A percentile compares a stretch with the other conserved stretches of the same genome.
phyloP scores from a whole-genome alignment of 2,797 vertebrate genomes.

The Takifugu ocellatus region DNA sequence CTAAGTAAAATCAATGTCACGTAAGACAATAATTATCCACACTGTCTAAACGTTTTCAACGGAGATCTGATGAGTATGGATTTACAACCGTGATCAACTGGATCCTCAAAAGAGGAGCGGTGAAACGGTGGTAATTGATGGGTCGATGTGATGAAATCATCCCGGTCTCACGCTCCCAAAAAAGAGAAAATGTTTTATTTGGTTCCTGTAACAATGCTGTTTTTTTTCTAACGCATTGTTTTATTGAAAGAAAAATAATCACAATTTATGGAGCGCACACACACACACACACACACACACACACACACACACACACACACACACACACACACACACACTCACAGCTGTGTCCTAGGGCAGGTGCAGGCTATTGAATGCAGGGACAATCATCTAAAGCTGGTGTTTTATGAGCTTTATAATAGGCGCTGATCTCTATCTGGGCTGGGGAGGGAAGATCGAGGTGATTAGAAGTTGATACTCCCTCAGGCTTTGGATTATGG shows the following conservation, averaged over 20 bases:
- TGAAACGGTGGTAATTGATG: slow-evolving; percentile 8
- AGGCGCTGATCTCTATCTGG: slow-evolving; percentile 66
- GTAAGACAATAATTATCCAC: slow-evolving; percentile 12
- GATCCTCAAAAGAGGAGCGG: slow-evolving; percentile 8
- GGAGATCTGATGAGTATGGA: not conserved
- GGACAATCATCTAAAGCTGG: slow-evolving; percentile 53
- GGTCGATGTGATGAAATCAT: slow-evolving; percentile 16
- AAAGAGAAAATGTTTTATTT: not conserved
- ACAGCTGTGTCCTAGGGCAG: slow-evolving; percentile 12
- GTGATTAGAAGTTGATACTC: slow-evolving; percentile 72
- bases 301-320: slow-evolving; percentile 13
- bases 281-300: slow-evolving; percentile 8
- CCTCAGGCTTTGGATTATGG: slow-evolving; percentile 72
- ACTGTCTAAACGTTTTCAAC: slow-evolving; percentile 27
- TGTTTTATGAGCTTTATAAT: slow-evolving; percentile 65
- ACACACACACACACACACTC: slow-evolving; percentile 5
- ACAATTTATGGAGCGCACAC: slow-evolving; percentile 12
- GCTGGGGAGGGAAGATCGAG: slow-evolving; percentile 57
- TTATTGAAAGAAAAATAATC: slow-evolving; percentile 1
- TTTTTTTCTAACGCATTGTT: not conserved
- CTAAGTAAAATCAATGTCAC: slow-evolving; percentile 15
- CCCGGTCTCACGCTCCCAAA: not conserved
- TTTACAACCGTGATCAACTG: slow-evolving; percentile 1
- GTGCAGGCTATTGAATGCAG: slow-evolving; percentile 17
- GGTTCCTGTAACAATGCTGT: not conserved